These are phyloP conservation scores for Zalophus californianus DNA, from an alignment of 2,797 vertebrate genomes.

Conservation along the genomic window DNA sequence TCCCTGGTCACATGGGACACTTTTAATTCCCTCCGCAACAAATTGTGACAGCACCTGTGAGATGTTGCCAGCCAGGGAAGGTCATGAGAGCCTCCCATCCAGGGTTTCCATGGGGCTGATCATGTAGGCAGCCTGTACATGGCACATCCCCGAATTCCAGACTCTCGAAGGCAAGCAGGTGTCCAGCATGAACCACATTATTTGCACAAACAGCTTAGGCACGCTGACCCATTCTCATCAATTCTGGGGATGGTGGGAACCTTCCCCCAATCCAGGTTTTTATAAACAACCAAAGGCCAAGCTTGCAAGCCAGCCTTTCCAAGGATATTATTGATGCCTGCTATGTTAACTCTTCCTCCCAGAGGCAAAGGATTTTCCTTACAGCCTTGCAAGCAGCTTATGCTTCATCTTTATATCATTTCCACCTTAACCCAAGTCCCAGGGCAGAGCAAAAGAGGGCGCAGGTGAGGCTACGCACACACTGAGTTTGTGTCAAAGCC, in stretches of 20 bases:
- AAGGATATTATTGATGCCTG: background rate
- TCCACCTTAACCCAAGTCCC: rapidly evolving
- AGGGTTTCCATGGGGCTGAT: background rate
- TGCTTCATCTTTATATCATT: background rate
- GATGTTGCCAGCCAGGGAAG: background rate
- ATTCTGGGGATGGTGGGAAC: background rate
- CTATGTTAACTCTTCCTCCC: background rate
- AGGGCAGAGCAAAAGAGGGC: background rate
- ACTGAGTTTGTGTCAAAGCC: background rate
- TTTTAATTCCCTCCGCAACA: background rate
- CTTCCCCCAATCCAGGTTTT: background rate
- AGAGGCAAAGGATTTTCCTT: background rate
- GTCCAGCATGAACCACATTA: background rate
- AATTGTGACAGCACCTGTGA: background rate
- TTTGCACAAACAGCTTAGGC: background rate
- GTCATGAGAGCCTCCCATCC: background rate
- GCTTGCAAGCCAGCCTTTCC: background rate
- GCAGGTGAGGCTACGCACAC: background rate
- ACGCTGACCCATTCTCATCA: background rate
- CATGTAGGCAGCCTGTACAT: background rate
- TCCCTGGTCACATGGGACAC: background rate
- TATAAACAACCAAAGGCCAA: background rate
- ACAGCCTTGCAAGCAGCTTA: background rate
- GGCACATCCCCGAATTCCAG: background rate
- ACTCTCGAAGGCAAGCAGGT: background rate